A percentile compares a stretch with the other conserved stretches of the same genome.
Conservation (phyloP, 2,888 invertebrate species). For the Leptodirus hochenwartii region DNA sequence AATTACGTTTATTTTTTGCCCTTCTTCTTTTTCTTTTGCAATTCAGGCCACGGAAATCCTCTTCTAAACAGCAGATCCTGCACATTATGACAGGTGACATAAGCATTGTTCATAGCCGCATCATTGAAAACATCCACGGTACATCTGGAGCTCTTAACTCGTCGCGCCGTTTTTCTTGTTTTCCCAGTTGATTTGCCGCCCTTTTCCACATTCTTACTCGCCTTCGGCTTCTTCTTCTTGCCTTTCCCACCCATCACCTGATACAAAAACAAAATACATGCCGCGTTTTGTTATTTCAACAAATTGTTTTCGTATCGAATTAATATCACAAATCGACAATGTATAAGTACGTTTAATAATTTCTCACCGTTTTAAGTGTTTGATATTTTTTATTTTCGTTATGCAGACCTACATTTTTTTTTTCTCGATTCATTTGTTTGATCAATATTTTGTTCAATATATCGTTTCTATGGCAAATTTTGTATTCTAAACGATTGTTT, state of each 20-base stretch:
- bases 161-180: conserved; percentile 32
- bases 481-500: too few relatives aligned
- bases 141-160: conserved; percentile 43
- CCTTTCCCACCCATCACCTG: conserved; percentile 33
- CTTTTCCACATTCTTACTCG: conserved; percentile 17
- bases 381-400: too few relatives aligned
- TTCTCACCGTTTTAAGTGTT: too few relatives aligned
- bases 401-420: too few relatives aligned
- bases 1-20: conserved; percentile 33
- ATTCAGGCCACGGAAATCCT: conserved; percentile 81
- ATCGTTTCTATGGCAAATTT: too few relatives aligned
- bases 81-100: conserved; percentile 83
- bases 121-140: conserved; percentile 75
- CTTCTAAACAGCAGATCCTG: conserved; percentile 71
- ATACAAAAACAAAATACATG: too few relatives aligned
- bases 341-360: too few relatives aligned
- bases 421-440: too few relatives aligned
- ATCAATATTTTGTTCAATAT: too few relatives aligned
- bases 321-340: too few relatives aligned
- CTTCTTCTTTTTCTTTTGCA: conserved; percentile 73
- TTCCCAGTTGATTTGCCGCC: conserved; percentile 28
- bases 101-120: conserved; percentile 85
- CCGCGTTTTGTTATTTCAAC: too few relatives aligned
- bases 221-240: conserved; percentile 22
- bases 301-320: too few relatives aligned